Evolutionary conservation across 2,888 invertebrate species (phyloP).

Genomic region (Artemia sp.): DNA sequence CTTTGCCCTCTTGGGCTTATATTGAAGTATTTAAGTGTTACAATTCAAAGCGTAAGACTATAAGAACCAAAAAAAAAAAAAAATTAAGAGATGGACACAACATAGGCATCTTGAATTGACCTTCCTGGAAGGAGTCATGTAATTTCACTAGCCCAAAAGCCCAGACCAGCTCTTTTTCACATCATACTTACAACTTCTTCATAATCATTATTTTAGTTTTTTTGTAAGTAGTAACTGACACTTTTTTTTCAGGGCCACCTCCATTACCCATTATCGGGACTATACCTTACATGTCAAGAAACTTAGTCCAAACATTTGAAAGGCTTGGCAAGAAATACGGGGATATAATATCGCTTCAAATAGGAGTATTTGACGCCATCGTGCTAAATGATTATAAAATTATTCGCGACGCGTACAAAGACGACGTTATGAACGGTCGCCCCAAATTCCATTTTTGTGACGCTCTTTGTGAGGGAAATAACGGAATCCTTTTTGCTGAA

Average conservation of each 20-base stretch:
- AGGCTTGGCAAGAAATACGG: conserved; percentile 23
- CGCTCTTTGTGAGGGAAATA: conserved; percentile 23
- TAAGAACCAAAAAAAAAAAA: no score
- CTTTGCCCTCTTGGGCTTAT: no score
- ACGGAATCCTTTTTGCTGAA: conserved; percentile 24
- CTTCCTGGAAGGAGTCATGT: no score
- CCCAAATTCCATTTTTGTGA: conserved; percentile 21
- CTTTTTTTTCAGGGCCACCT: not conserved
- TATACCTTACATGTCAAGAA: not conserved
- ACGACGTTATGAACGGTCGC: conserved; percentile 23
- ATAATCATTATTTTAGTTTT: no score
- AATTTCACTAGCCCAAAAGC: no score
- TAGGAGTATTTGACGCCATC: conserved; percentile 23
- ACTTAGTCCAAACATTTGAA: conserved; percentile 18
- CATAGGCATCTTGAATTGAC: no score
- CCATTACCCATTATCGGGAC: not conserved
- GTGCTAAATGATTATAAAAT: conserved; percentile 25
- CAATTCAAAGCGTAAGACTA: no score
- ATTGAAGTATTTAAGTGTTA: no score
- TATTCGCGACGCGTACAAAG: conserved; percentile 24
- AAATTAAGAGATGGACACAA: no score
- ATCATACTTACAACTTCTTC: no score
- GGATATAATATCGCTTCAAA: conserved; percentile 21
- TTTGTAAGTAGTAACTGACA: no score
- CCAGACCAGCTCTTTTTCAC: no score